Evolutionary conservation across 2,888 invertebrate genomes (phyloP), one percentile per base, ranked within the genome.

Genomic region (Schizaphis graminum): DNA sequence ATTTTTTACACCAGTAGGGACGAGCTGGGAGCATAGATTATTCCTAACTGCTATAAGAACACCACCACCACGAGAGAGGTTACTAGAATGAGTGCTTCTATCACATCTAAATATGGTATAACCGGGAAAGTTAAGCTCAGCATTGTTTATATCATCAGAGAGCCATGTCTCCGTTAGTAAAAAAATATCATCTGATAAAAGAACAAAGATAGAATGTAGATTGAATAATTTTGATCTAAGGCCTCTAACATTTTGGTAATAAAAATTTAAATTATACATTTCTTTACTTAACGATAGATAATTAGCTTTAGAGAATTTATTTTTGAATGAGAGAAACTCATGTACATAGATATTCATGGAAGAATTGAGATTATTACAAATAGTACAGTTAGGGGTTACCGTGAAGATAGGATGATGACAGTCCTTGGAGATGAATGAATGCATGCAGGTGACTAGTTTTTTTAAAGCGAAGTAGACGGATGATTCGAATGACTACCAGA

Each of bases 221-320:
- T 88, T 53, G 53, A 35, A n/a, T 87, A 53, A 87, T 53, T 35
- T 87, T n/a, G 53, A 87, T 87, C 53, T 87, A 87, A 87, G 21
- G 21, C 53, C 87, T 87, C 53, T 53, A 53, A 87, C 87, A 49
- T 87, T 87, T 53, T 87, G 53, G n/a, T 87, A 87, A n/a, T 87
- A 87, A 16, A 49, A 49, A n/a, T 88, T 88, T 16, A 88, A 53
- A 88, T 53, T 41, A 84, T 41, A 85, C 21, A 44, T 21, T 21
- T 53, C 16, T 24, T 56, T 53, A 88, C 21, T 49, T 41, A n/a
- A 53, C 13, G 21, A 24, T 35, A 88, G 0, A 7, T 53, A 0
- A 4, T 88, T 53, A 35, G 7, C 21, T 85, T 85, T 85, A 85
- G 24, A 24, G 7, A 85, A 85, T 85, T 85, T 44, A 41, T 85